Evolutionary conservation across 2,113 vertebrate species (phyloP).

Genomic region (Hystrix cristata): DNA sequence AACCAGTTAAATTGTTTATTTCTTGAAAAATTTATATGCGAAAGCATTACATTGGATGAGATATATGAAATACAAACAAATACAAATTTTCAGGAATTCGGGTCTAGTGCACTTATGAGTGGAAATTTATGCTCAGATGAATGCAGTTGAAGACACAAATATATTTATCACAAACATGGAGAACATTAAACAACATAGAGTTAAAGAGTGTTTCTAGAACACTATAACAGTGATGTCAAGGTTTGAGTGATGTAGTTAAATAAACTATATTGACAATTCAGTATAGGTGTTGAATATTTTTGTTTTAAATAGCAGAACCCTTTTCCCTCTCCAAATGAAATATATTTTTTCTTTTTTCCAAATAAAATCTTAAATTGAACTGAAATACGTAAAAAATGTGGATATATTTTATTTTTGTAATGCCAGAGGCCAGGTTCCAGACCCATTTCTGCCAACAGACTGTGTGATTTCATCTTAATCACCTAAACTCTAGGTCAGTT

Average conservation of each 20-base stretch:
- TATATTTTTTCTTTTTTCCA: not conserved
- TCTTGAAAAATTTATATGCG: slow-evolving; percentile 3
- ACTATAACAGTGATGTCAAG: not conserved
- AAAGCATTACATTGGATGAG: not conserved
- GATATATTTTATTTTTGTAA: not conserved
- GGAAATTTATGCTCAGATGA: not conserved
- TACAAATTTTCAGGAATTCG: not conserved
- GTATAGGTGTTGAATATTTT: not conserved
- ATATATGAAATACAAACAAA: not conserved
- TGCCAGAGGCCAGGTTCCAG: not conserved
- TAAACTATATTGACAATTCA: not conserved
- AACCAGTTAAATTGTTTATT: not conserved
- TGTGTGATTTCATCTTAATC: not conserved
- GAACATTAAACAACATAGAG: not conserved
- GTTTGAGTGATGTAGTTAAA: not conserved
- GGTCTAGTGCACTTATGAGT: not conserved
- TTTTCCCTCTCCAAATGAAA: not conserved
- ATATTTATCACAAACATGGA: not conserved
- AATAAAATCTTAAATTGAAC: slow-evolving; percentile 16
- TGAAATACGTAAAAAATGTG: not conserved
- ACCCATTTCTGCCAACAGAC: not conserved
- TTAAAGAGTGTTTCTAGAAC: not conserved
- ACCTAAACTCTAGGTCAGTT: not conserved
- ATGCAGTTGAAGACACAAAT: not conserved
- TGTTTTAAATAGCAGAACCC: not conserved